A percentile compares a stretch with the other conserved stretches of the same genome.
These are phyloP conservation scores for Caenorhabditis uteleia DNA, from an alignment of 2,888 invertebrate species.

Conservation along the genomic window DNA sequence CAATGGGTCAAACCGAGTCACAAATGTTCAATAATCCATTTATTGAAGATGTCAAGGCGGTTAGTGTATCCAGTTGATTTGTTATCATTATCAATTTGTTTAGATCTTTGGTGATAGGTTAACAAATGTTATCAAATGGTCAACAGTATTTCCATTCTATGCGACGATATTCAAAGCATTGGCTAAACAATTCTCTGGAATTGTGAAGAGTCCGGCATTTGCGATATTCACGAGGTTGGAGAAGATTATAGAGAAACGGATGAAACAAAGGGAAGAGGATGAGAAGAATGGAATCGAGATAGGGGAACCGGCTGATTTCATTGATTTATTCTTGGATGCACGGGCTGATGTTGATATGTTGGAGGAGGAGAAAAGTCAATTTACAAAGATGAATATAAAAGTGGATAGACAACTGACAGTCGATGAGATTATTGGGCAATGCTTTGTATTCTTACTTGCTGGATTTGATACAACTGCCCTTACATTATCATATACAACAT, in stretches of 20 bases:
- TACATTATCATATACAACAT: conserved; percentile 71
- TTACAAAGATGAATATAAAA: conserved; percentile 11
- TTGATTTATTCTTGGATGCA: conserved; percentile 57
- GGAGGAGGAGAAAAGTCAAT: conserved; percentile 11
- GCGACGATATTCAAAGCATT: conserved; percentile 10
- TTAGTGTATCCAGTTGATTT: too few species aligned
- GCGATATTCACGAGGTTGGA: too few species aligned
- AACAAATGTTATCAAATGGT: conserved; percentile 12
- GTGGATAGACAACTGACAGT: conserved; percentile 20
- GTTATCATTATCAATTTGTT: too few species aligned
- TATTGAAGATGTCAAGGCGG: neutral
- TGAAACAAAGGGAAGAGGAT: conserved; percentile 31
- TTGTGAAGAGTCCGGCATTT: too few species aligned
- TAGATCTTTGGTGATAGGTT: conserved; percentile 24
- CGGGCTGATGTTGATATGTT: conserved; percentile 35
- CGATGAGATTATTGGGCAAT: conserved; percentile 69
- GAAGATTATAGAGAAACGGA: conserved; percentile 28
- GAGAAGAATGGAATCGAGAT: conserved; percentile 19
- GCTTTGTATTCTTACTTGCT: conserved; percentile 72
- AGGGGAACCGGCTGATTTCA: conserved; percentile 46
- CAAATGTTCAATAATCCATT: conserved; percentile 28
- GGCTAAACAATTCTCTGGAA: too few species aligned
- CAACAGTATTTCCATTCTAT: conserved; percentile 11
- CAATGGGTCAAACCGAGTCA: conserved; percentile 45
- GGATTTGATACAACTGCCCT: conserved; percentile 74